phyloP scores from a whole-genome alignment of 1,140 invertebrate genomes.

The Drosophila kikkawai region DNA sequence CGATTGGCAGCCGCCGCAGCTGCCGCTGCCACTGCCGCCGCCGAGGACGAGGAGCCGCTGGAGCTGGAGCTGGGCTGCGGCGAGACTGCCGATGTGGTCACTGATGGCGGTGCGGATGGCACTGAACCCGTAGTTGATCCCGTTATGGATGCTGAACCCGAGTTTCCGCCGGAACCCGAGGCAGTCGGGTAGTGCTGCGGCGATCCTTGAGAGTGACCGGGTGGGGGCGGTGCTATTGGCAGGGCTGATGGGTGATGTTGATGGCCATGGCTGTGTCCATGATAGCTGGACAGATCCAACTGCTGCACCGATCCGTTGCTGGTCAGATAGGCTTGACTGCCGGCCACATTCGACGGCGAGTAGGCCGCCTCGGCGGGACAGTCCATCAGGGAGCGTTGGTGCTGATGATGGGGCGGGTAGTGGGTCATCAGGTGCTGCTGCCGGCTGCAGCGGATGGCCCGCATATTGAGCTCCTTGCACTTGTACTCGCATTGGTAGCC shows the following conservation, averaged over 20 bases:
- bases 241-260: conserved; percentile 39
- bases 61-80: conserved; percentile 64
- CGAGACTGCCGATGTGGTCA: conserved; percentile 32
- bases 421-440: conserved; percentile 58
- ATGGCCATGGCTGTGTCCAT: conserved; percentile 39
- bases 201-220: conserved; percentile 43
- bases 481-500: conserved; percentile 81
- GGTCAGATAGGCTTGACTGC: conserved; percentile 18
- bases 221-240: conserved; percentile 29
- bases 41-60: conserved; percentile 55
- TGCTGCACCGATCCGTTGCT: conserved; percentile 45
- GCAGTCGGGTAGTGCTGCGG: conserved; percentile 55
- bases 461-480: conserved; percentile 77
- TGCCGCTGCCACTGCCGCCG: conserved; percentile 46
- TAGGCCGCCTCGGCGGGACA: conserved; percentile 66
- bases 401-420: conserved; percentile 52
- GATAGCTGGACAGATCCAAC: conserved; percentile 32
- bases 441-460: conserved; percentile 79
- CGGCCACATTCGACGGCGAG: conserved; percentile 46
- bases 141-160: conserved; percentile 13
- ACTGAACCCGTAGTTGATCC: conserved; percentile 25
- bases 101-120: conserved; percentile 26
- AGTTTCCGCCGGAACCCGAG: conserved; percentile 14
- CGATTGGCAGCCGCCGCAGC: conserved; percentile 78
- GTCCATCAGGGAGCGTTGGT: conserved; percentile 55